A percentile compares a stretch with the other conserved stretches of the same genome.
These are phyloP conservation scores for Arrhamphus sclerolepis DNA, from an alignment of 2,797 vertebrate species.

Conservation along the genomic window DNA sequence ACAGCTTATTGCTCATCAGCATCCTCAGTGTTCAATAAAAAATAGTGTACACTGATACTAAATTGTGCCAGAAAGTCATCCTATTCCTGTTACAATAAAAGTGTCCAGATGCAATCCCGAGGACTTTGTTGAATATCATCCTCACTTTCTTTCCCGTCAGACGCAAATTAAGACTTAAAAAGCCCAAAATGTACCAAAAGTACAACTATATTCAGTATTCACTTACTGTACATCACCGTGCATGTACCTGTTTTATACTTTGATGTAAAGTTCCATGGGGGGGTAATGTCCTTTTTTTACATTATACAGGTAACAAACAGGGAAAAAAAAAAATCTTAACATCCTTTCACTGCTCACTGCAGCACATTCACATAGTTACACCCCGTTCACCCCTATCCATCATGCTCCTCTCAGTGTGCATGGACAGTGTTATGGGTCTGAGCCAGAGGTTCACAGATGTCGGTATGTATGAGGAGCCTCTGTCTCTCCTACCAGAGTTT, in stretches of 20 bases:
- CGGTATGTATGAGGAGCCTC: constrained; percentile 52
- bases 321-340: neutral
- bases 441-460: constrained; percentile 55
- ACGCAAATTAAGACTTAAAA: too few relatives aligned
- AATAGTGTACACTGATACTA: too few relatives aligned
- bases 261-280: neutral
- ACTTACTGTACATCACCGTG: too few relatives aligned
- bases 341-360: neutral
- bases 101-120: too few relatives aligned
- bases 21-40: too few relatives aligned
- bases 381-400: constrained; percentile 28
- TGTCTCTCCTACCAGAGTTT: constrained; percentile 39
- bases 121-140: too few relatives aligned
- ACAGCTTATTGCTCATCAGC: too few relatives aligned
- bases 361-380: constrained; percentile 21
- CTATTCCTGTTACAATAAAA: too few relatives aligned
- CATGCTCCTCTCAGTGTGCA: constrained; percentile 35
- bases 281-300: neutral
- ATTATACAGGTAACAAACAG: neutral
- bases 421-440: constrained; percentile 58
- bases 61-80: too few relatives aligned
- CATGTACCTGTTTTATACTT: neutral
- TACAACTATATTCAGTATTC: too few relatives aligned
- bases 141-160: too few relatives aligned
- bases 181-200: too few relatives aligned